These are phyloP conservation scores for Troides helena DNA, from an alignment of 2,888 invertebrate genomes.

Conservation along the genomic window DNA sequence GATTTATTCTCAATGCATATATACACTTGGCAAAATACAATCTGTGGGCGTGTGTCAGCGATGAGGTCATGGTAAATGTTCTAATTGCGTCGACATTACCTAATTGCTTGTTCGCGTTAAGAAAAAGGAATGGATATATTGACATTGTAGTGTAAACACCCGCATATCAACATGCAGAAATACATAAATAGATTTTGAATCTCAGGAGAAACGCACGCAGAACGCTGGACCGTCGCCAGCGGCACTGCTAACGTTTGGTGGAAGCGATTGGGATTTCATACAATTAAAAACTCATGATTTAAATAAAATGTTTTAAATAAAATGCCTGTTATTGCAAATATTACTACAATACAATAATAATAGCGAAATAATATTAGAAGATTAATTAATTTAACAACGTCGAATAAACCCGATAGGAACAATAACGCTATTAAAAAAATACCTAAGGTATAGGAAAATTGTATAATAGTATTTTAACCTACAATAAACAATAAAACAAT, in stretches of 20 bases:
- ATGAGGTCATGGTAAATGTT: conserved; percentile 19
- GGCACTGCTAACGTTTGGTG: conserved; percentile 51
- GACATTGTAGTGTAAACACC: conserved; percentile 38
- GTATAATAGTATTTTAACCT: no score
- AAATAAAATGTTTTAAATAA: no score
- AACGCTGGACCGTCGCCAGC: conserved; percentile 55
- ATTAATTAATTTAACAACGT: no score
- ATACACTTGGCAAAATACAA: conserved; percentile 4
- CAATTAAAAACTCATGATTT: conserved; percentile 21
- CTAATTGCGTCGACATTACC: conserved; percentile 26
- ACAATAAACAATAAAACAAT: no score
- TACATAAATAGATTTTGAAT: conserved; percentile 62
- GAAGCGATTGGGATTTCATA: conserved; percentile 40
- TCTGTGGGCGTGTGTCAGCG: neutral
- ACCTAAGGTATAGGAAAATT: no score
- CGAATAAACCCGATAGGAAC: no score
- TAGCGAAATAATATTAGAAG: no score
- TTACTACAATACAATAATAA: no score
- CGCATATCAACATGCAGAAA: conserved; percentile 56
- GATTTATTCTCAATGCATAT: neutral
- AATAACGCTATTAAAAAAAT: no score
- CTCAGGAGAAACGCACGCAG: conserved; percentile 56
- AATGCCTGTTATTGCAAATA: no score
- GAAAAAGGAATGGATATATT: conserved; percentile 8
- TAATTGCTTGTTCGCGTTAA: conserved; percentile 13